These are phyloP conservation scores for Drosophila antonietae DNA, from an alignment of 2,888 invertebrate genomes.

Conservation along the genomic window DNA sequence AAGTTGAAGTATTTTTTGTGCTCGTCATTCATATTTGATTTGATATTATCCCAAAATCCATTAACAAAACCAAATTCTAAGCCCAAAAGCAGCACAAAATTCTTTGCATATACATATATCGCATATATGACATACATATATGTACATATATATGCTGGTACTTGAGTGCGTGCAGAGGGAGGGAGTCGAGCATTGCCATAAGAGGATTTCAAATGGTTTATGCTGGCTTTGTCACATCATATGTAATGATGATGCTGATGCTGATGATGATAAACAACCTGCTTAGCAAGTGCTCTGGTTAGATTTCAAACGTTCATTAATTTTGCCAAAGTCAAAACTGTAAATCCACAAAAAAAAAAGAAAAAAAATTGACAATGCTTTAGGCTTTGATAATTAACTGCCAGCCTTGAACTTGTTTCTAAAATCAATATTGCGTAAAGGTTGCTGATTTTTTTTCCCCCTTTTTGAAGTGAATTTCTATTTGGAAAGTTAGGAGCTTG, in stretches of 20 bases:
- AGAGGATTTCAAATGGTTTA: conserved; percentile 1
- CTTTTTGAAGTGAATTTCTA: background rate
- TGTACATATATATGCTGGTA: background rate
- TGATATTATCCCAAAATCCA: conserved; percentile 33
- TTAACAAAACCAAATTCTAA: conserved; percentile 28
- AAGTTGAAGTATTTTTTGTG: conserved; percentile 11
- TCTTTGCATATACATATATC: conserved; percentile 7
- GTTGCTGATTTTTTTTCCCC: too few species aligned
- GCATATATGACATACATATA: background rate
- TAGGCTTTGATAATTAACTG: conserved; percentile 3
- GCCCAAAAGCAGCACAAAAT: conserved; percentile 4
- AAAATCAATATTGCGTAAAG: conserved; percentile 1
- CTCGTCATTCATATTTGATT: conserved; percentile 53
- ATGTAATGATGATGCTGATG: background rate
- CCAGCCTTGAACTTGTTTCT: background rate
- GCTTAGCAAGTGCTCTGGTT: background rate
- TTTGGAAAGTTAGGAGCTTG: background rate
- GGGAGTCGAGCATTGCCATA: background rate
- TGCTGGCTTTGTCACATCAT: conserved; percentile 10
- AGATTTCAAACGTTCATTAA: background rate
- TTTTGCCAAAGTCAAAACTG: conserved; percentile 1
- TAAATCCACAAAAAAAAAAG: background rate
- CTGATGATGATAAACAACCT: background rate
- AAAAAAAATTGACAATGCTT: background rate
- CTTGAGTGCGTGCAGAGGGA: background rate